Evolutionary conservation across 1,140 invertebrate genomes (phyloP).

Genomic region (Magallana gigas): DNA sequence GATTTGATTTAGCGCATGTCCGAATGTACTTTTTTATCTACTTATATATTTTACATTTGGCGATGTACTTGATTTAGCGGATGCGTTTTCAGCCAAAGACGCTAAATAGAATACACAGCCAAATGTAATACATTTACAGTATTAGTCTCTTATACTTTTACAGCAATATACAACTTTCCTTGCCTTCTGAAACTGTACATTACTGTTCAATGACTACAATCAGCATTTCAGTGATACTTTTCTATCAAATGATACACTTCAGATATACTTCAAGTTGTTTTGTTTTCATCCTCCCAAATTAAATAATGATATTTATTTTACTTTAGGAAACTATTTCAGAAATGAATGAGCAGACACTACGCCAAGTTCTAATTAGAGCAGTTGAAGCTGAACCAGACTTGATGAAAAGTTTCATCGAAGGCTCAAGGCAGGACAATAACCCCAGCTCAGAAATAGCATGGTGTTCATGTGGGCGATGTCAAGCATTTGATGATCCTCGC

Average conservation of each 20-base stretch:
- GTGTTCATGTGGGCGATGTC: not conserved
- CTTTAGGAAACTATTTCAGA: not conserved
- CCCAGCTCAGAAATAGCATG: not conserved
- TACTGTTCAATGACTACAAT: not conserved
- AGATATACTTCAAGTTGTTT: not conserved
- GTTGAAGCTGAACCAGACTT: not conserved
- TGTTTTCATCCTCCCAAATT: not conserved
- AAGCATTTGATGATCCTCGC: not conserved
- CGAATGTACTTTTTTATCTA: too few species aligned
- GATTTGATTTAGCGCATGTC: too few species aligned
- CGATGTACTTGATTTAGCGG: too few species aligned
- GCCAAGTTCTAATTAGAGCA: not conserved
- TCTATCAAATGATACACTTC: not conserved
- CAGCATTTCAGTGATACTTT: not conserved
- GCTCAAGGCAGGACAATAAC: not conserved
- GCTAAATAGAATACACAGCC: too few species aligned
- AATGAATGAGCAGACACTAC: not conserved
- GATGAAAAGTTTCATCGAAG: not conserved
- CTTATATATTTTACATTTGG: too few species aligned
- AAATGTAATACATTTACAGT: too few species aligned
- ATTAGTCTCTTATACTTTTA: not conserved
- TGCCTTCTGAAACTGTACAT: not conserved
- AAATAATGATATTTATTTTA: not conserved
- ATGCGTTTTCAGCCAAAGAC: too few species aligned
- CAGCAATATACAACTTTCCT: not conserved